Conservation (phyloP, 2,797 vertebrate species). For the Sebastes minor region DNA sequence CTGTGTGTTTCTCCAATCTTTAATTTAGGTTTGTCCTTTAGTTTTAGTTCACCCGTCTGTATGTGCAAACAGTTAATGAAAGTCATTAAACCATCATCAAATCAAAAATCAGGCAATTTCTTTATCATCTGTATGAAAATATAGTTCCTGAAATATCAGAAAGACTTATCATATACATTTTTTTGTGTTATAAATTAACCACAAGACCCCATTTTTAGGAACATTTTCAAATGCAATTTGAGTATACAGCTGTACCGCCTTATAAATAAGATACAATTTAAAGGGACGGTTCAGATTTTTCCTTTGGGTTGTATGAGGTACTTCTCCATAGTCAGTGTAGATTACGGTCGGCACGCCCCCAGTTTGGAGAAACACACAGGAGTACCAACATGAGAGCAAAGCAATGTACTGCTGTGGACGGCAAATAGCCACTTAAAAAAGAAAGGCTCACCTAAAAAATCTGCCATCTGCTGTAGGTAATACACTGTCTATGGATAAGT, state of each 20-base stretch:
- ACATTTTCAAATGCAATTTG: not conserved
- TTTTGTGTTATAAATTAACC: not conserved
- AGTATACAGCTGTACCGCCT: not conserved
- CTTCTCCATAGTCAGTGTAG: too few relatives aligned
- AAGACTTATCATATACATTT: too few relatives aligned
- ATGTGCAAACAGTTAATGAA: not conserved
- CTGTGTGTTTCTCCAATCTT: not conserved
- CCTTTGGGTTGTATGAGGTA: too few relatives aligned
- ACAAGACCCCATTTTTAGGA: too few relatives aligned
- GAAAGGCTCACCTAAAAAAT: too few relatives aligned
- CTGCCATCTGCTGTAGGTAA: not conserved
- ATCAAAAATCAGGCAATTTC: not conserved
- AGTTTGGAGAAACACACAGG: too few relatives aligned
- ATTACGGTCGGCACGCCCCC: fast-evolving
- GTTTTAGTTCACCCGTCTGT: not conserved
- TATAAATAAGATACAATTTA: not conserved
- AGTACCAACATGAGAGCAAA: too few relatives aligned
- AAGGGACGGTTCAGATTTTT: too few relatives aligned
- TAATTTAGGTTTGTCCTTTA: not conserved
- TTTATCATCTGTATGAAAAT: not conserved
- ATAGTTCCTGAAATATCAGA: too few relatives aligned
- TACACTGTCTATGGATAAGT: not conserved
- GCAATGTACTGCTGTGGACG: too few relatives aligned
- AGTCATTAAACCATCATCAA: not conserved
- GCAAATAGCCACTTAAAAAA: too few relatives aligned